Base-by-base conservation (phyloP, 2,113 vertebrate species). In the Zapornia atra region DNA sequence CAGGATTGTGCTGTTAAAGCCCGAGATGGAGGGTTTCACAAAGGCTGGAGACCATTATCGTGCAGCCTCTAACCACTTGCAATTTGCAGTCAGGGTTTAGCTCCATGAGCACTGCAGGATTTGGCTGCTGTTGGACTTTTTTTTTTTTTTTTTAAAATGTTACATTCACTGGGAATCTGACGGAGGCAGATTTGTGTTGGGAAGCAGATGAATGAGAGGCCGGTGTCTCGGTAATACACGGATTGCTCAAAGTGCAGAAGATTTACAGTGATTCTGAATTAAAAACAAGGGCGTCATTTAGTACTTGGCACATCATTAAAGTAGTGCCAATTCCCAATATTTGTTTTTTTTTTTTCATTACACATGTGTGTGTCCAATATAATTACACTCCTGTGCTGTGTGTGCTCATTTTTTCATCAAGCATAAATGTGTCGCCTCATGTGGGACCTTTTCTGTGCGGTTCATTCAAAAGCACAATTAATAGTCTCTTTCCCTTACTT, bases 31-130 rank as follows among this genome's bases (percentile, higher is more conserved):
- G 42, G 22, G 42, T 90, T 90, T 92, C 84, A 94, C 82, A 88
- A 95, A 93, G 51, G 60, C 80, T 56, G 42, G 71, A 88, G 60
- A 77, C 68, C 76, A 71, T 94, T 90, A 81, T 78, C 80, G 81
- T 2, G 0, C 50, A 15, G 33, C 33, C 33, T 70, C 34, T 78
- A 92, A 75, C 56, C 0, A 0, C 76, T 68, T 34, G 48, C 57
- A 86, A 72, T 90, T 79, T 86, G 82, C 33, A 16, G 51, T 56
- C 0, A 0, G 33, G 38, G 48, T 90, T 95, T 88, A 83, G 82
- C 15, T 1, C 31, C 26, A 12, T 5, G 15, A 92, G 59, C 61
- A 1, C 50, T 2, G 11, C 82, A 91, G 85, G 87, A 59, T 93
- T 95, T 95, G 68, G 64, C 80, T 88, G 34, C 64, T 28, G 28